A percentile compares a stretch with the other conserved stretches of the same genome.
These are phyloP conservation scores for Drosophila tristis DNA, from an alignment of 1,140 invertebrate genomes.

Conservation along the genomic window DNA sequence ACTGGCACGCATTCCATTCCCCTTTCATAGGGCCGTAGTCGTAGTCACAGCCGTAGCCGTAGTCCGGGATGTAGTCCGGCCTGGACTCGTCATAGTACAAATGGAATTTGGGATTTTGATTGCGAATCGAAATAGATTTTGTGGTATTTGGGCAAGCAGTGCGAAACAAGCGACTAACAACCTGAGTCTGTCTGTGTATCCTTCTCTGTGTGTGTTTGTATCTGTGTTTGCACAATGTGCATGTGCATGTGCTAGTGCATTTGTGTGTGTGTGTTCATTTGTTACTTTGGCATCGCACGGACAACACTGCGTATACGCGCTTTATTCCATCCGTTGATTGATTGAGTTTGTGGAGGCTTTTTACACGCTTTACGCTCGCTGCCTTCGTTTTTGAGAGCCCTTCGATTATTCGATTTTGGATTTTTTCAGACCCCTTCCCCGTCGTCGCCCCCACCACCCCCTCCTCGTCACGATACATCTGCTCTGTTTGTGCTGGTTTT, in stretches of 20 bases:
- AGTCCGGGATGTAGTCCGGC: neutral
- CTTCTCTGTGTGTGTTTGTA: constrained; percentile 12
- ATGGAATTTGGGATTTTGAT: constrained; percentile 83
- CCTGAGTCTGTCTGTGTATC: constrained; percentile 25
- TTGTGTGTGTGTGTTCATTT: constrained; percentile 58
- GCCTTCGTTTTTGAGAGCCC: constrained; percentile 49
- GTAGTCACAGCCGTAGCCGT: neutral
- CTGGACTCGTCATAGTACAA: constrained; percentile 62
- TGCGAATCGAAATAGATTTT: constrained; percentile 83
- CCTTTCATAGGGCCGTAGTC: neutral
- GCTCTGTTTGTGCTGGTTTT: constrained; percentile 37
- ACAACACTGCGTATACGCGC: constrained; percentile 80
- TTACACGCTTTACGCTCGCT: constrained; percentile 62
- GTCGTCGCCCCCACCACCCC: neutral
- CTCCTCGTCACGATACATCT: neutral
- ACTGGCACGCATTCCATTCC: neutral
- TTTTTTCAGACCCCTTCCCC: constrained; percentile 4
- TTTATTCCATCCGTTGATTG: constrained; percentile 80
- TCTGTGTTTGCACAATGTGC: constrained; percentile 24
- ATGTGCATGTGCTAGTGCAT: constrained; percentile 1
- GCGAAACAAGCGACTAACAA: constrained; percentile 58
- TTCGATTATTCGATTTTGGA: constrained; percentile 63
- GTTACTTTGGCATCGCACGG: constrained; percentile 64
- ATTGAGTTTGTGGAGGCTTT: constrained; percentile 66
- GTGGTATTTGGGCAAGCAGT: constrained; percentile 82